Evolutionary conservation across 35 echinoderm and acorn worm genomes (phyloP), one percentile per base, ranked within the genome.

Genomic region (Ophioderma brevispina): DNA sequence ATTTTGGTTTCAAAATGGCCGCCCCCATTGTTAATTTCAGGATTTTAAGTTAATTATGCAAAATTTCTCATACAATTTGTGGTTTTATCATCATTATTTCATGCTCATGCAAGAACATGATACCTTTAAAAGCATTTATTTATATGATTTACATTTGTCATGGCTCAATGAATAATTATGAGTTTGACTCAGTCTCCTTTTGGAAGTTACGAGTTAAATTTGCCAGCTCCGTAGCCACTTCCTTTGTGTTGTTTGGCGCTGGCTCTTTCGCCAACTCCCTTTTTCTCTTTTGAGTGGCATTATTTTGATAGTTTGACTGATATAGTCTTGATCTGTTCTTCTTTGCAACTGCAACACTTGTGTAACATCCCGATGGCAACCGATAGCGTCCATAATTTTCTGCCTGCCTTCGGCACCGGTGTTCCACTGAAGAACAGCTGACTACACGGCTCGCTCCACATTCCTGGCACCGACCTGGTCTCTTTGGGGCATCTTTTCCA

Each of bases 401-500:
- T 11, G 46, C 21, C 21, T 52, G 46, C 8, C 46, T 11, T 8
- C 46, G 21, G 8, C 8, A 8, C 8, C 46, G 21, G 46, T 11
- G 46, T 52, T 52, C 46, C 46, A 52, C 8, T 52, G 46, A 11
- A 52, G 8, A 52, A 52, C 46, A 11, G 46, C 46, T 11, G 46
- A 52, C 8, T 21, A 52, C 21, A 52, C 46, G 21, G 8, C 21
- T 52, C 21, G 46, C 8, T 52, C 21, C 21, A 52, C 46, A 52
- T 8, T 21, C 21, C 21, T 8, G 8, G 46, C 46, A 11, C 46
- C 46, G 21, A 52, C 8, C 8, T 52, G 82, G 23, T 41, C 25
- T 90, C 77, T 79, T 90, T 90, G 18, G 79, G 88, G 40, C 76
- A 80, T 28, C 88, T 0, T 82, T 82, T 81, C 79, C 88, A 90